Evolutionary conservation across 2,797 vertebrate species (phyloP).

Genomic region (Clangula hyemalis): DNA sequence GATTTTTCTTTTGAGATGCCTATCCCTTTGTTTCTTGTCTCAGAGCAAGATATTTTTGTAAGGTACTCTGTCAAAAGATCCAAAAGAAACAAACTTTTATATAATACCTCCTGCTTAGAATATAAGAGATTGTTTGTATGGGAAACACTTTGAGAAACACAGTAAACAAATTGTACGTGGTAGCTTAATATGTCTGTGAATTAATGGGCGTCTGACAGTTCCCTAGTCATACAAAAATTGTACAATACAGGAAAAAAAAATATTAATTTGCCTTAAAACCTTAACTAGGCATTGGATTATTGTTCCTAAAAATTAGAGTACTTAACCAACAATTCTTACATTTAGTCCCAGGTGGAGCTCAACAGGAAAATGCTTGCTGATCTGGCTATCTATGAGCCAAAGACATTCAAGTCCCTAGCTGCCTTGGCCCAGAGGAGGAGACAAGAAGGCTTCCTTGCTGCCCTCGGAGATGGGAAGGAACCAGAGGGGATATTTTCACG

Average conservation of each 20-base stretch:
- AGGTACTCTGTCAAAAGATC: not conserved
- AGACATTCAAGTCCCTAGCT: slow-evolving; percentile 89
- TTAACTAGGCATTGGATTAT: not conserved
- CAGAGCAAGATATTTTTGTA: not conserved
- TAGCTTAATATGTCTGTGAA: not conserved
- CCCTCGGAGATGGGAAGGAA: slow-evolving; percentile 88
- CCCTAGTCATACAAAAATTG: not conserved
- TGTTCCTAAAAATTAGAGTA: not conserved
- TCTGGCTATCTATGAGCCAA: slow-evolving; percentile 91
- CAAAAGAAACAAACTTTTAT: not conserved
- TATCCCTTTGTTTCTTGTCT: not conserved
- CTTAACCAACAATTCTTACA: not conserved
- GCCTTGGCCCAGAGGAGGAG: slow-evolving; percentile 86
- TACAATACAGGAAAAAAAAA: not conserved
- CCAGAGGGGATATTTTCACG: slow-evolving; percentile 91
- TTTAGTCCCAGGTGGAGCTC: slow-evolving; percentile 89
- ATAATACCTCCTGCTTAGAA: not conserved
- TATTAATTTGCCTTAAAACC: not conserved
- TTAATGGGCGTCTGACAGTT: not conserved
- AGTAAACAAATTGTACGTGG: not conserved
- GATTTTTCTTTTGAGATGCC: not conserved
- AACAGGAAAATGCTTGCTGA: slow-evolving; percentile 86
- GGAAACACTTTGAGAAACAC: not conserved
- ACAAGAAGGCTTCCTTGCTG: slow-evolving; percentile 88
- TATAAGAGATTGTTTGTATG: not conserved